Conservation (phyloP, 1,140 invertebrate genomes). For the Pseudoatta argentina region DNA sequence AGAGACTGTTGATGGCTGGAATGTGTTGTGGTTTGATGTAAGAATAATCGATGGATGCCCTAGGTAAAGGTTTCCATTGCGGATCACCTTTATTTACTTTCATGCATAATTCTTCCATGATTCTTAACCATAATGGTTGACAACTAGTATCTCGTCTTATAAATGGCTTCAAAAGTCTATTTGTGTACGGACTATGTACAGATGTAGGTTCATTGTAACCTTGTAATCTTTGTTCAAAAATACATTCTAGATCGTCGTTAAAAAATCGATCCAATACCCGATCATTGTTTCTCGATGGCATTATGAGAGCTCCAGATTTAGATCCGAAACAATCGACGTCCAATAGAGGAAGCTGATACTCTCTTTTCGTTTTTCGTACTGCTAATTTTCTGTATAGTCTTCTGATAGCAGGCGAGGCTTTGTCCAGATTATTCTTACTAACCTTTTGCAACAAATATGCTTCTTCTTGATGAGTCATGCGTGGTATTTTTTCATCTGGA, state of each 20-base stretch:
- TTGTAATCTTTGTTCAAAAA: conserved; percentile 85
- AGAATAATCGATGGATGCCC: conserved; percentile 92
- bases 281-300: conserved; percentile 66
- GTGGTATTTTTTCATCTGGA: conserved; percentile 77
- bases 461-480: conserved; percentile 88
- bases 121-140: conserved; percentile 89
- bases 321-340: conserved; percentile 86
- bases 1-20: conserved; percentile 93
- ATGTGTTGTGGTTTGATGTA: conserved; percentile 96
- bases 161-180: conserved; percentile 91
- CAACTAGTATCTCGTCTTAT: conserved; percentile 90
- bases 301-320: conserved; percentile 65
- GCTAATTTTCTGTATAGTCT: conserved; percentile 88
- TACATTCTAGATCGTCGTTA: conserved; percentile 77
- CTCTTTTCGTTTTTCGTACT: conserved; percentile 88
- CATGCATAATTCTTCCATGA: conserved; percentile 90
- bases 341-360: conserved; percentile 87
- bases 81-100: conserved; percentile 88
- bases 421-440: conserved; percentile 81
- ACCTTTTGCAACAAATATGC: conserved; percentile 86
- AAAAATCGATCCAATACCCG: conserved; percentile 85
- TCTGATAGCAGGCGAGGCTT: conserved; percentile 82
- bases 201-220: conserved; percentile 86
- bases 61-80: conserved; percentile 82
- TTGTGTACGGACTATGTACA: conserved; percentile 89